phyloP scores from a whole-genome alignment of 2,113 vertebrate species.

The Etheostoma spectabile region DNA sequence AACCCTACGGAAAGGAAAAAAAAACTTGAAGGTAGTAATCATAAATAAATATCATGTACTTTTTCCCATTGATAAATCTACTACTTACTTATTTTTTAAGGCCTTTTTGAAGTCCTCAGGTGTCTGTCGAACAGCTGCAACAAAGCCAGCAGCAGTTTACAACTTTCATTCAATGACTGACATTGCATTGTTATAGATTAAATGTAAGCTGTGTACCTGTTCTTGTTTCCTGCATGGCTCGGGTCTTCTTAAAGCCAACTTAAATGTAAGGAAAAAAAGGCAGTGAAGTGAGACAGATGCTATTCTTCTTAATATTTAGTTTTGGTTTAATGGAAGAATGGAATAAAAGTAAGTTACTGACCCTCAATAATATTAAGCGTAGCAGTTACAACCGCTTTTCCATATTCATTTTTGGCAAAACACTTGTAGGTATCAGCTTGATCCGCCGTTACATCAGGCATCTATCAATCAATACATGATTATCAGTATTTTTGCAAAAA shows the following conservation, averaged over 20 bases:
- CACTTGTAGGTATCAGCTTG: constrained; percentile 90
- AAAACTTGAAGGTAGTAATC: not conserved
- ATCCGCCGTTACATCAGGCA: constrained; percentile 80
- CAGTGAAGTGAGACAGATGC: not conserved
- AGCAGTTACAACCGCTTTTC: constrained; percentile 86
- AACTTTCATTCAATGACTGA: not conserved
- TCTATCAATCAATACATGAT: constrained; percentile 73
- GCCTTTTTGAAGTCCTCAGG: constrained; percentile 78
- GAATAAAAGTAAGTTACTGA: constrained; percentile 57
- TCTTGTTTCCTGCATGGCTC: constrained; percentile 79
- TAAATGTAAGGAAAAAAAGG: constrained; percentile 43
- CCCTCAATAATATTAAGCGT: constrained; percentile 90
- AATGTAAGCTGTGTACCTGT: constrained; percentile 60
- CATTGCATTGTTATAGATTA: not conserved
- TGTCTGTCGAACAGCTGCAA: constrained; percentile 71
- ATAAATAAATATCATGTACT: not conserved
- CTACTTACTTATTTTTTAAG: constrained; percentile 67
- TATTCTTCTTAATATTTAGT: not conserved
- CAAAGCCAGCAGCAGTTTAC: not conserved
- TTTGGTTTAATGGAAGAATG: not conserved
- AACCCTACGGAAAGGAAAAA: constrained; percentile 53
- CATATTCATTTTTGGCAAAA: constrained; percentile 86
- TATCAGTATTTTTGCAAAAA: not conserved
- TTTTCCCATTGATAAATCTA: not conserved
- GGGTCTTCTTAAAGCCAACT: constrained; percentile 90